Evolutionary conservation across 2,888 invertebrate species (phyloP).

Genomic region (Eupithecia vulgata): DNA sequence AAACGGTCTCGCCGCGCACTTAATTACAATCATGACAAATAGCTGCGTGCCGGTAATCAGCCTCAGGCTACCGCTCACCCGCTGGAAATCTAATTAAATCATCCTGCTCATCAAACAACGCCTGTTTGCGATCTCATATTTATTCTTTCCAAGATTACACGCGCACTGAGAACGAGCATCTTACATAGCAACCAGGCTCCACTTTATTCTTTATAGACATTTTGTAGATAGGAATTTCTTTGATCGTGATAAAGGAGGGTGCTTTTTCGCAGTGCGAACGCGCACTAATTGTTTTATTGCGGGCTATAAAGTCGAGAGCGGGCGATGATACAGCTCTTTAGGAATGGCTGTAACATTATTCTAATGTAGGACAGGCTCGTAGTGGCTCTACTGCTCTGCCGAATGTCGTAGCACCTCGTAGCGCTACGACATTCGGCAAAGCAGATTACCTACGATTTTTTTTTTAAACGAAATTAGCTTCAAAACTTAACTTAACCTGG

Average conservation of each 20-base stretch:
- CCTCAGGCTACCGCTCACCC: slow-evolving; percentile 17
- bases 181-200: background rate
- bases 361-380: background rate
- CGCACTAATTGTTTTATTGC: slow-evolving; percentile 67
- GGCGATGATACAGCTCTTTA: slow-evolving; percentile 29
- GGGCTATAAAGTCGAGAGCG: slow-evolving; percentile 44
- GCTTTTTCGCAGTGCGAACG: slow-evolving; percentile 43
- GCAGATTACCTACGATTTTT: background rate
- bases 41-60: slow-evolving; percentile 24
- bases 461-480: too few relatives aligned
- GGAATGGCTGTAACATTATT: slow-evolving; percentile 9
- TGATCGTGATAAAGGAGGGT: slow-evolving; percentile 35
- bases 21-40: slow-evolving; percentile 31
- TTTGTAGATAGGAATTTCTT: slow-evolving; percentile 10
- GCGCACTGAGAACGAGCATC: slow-evolving; percentile 24
- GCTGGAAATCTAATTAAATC: slow-evolving; percentile 34
- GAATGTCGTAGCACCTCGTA: background rate
- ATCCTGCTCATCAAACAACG: slow-evolving; percentile 35
- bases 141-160: slow-evolving; percentile 38
- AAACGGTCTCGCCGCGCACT: slow-evolving; percentile 7
- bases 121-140: slow-evolving; percentile 35
- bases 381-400: background rate
- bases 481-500: background rate
- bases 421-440: background rate
- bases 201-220: background rate